phyloP scores from a whole-genome alignment of 2,888 invertebrate species.

The Orthosia gothica region DNA sequence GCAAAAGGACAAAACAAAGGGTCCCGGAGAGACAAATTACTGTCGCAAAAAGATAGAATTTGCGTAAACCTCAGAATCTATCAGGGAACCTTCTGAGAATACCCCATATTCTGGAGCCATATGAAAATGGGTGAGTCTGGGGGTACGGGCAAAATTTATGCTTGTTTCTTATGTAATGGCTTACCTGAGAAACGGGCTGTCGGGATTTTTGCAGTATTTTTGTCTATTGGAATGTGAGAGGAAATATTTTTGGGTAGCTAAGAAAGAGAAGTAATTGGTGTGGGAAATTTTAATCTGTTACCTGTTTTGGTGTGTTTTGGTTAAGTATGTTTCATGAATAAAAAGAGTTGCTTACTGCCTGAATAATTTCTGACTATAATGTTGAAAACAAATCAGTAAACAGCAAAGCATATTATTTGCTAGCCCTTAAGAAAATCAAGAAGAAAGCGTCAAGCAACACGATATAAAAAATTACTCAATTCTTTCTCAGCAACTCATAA shows the following conservation, averaged over 20 bases:
- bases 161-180: slow-evolving; percentile 51
- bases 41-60: slow-evolving; percentile 70
- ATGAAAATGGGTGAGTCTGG: slow-evolving; percentile 70
- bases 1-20: slow-evolving; percentile 71
- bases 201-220: slow-evolving; percentile 47
- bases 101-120: slow-evolving; percentile 65
- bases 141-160: slow-evolving; percentile 67
- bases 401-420: background rate
- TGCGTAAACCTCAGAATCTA: slow-evolving; percentile 73
- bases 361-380: too few relatives aligned
- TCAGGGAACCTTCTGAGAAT: slow-evolving; percentile 65
- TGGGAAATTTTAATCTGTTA: slow-evolving; percentile 11
- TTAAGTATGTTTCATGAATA: background rate
- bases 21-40: slow-evolving; percentile 73
- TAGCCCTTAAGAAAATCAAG: background rate
- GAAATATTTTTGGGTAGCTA: slow-evolving; percentile 39
- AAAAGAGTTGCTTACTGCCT: background rate
- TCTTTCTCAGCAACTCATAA: slow-evolving; percentile 37
- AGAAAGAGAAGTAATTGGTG: slow-evolving; percentile 13
- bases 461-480: slow-evolving; percentile 9
- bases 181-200: slow-evolving; percentile 49
- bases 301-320: background rate
- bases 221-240: slow-evolving; percentile 44
- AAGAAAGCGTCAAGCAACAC: slow-evolving; percentile 21
- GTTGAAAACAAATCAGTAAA: background rate